Evolutionary conservation across 2,113 vertebrate species (phyloP).

Genomic region (Seriola aureovittata): DNA sequence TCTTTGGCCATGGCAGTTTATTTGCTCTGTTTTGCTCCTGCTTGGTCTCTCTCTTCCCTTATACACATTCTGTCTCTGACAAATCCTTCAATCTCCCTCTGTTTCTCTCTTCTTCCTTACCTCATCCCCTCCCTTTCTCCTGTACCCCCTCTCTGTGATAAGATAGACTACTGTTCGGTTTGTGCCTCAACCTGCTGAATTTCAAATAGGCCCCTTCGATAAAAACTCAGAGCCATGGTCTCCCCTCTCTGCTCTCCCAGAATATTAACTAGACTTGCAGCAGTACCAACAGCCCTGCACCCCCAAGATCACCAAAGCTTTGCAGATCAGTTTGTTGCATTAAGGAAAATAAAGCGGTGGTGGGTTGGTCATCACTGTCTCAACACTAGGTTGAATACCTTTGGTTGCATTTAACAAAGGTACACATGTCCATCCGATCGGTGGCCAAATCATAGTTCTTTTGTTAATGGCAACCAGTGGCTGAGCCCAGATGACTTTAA

Average conservation of each 20-base stretch:
- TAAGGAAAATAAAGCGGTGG: not conserved
- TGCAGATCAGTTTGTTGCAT: conserved; percentile 35
- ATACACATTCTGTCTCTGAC: conserved; percentile 32
- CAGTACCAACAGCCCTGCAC: conserved; percentile 42
- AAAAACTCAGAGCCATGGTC: conserved; percentile 61
- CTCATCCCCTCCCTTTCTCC: conserved; percentile 43
- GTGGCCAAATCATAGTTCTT: not conserved
- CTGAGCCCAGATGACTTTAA: not conserved
- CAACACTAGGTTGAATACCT: not conserved
- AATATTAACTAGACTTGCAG: conserved; percentile 75
- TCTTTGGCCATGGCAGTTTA: conserved; percentile 40
- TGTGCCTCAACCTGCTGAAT: conserved; percentile 76
- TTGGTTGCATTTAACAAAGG: not conserved
- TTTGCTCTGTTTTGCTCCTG: conserved; percentile 55
- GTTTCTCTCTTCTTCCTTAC: conserved; percentile 34
- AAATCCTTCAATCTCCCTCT: conserved; percentile 60
- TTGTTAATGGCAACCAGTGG: not conserved
- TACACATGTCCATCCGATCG: not conserved
- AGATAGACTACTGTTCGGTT: conserved; percentile 74
- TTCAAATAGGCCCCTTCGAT: conserved; percentile 74
- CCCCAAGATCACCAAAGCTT: conserved; percentile 29
- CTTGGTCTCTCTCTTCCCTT: conserved; percentile 26
- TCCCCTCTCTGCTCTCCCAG: conserved; percentile 66
- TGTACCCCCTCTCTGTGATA: conserved; percentile 67
- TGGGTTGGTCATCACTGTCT: conserved; percentile 3